Evolutionary conservation across 2,888 invertebrate species (phyloP).

Genomic region (Boloria euphrosyne): DNA sequence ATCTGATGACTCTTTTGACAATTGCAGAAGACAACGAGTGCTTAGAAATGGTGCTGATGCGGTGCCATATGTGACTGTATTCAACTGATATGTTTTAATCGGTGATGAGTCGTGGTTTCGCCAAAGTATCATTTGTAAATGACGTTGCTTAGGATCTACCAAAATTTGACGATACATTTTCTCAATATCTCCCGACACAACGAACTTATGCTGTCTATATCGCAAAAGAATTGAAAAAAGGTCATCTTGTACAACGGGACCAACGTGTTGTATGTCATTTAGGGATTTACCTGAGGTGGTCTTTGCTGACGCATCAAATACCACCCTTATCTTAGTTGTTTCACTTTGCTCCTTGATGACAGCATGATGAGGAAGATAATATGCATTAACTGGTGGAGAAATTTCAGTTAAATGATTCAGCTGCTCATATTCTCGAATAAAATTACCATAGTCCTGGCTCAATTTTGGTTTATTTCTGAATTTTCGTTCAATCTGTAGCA

Average conservation of each 20-base stretch:
- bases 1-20: no score
- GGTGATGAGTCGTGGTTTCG: not conserved
- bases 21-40: no score
- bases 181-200: not conserved
- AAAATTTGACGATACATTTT: not conserved
- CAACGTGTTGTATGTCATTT: not conserved
- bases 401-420: no score
- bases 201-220: not conserved
- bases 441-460: no score
- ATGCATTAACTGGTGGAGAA: no score
- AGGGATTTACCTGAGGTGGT: not conserved
- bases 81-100: not conserved
- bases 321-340: no score
- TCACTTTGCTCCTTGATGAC: no score
- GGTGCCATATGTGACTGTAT: not conserved
- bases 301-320: no score
- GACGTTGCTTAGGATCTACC: not conserved
- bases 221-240: not conserved
- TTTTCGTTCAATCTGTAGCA: no score
- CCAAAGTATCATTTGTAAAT: not conserved
- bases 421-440: no score
- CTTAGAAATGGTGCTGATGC: not conserved
- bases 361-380: no score
- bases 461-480: no score
- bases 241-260: not conserved